phyloP scores from a whole-genome alignment of 2,113 vertebrate genomes.

The Spheniscus mendiculus region DNA sequence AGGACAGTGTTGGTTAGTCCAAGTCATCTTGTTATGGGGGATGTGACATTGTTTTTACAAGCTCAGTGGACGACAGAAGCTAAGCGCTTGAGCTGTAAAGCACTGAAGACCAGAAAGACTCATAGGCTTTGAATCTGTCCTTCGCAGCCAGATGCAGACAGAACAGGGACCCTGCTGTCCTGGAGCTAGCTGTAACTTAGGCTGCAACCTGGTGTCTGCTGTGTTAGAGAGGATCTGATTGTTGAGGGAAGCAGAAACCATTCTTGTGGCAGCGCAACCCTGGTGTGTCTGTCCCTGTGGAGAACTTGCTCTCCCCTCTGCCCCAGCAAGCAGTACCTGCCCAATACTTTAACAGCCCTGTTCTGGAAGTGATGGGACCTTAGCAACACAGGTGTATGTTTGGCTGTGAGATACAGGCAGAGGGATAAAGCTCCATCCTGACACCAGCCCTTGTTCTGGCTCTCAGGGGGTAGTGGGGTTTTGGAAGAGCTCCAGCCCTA shows the following conservation, averaged over 20 bases:
- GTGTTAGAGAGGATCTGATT: not conserved
- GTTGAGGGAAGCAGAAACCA: not conserved
- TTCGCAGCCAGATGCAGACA: not conserved
- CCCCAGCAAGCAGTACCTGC: not conserved
- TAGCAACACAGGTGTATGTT: not conserved
- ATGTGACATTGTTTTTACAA: not conserved
- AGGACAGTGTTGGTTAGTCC: not conserved
- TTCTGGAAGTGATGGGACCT: not conserved
- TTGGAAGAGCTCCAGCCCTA: not conserved
- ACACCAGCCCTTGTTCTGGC: not conserved
- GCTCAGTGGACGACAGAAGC: not conserved
- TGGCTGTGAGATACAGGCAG: not conserved
- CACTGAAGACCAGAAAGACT: not conserved
- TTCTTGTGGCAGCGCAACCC: not conserved
- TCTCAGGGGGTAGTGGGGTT: not conserved
- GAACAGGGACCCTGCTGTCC: not conserved
- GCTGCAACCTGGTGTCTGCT: not conserved
- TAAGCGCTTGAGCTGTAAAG: not conserved
- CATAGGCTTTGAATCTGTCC: not conserved
- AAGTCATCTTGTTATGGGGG: not conserved
- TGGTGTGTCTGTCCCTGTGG: not conserved
- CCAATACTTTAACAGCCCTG: not conserved
- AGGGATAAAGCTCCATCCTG: not conserved
- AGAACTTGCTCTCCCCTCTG: not conserved
- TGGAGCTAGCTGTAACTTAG: not conserved